Base-by-base conservation (phyloP, 2,888 invertebrate genomes). In the Hipparchia sbordonii region DNA sequence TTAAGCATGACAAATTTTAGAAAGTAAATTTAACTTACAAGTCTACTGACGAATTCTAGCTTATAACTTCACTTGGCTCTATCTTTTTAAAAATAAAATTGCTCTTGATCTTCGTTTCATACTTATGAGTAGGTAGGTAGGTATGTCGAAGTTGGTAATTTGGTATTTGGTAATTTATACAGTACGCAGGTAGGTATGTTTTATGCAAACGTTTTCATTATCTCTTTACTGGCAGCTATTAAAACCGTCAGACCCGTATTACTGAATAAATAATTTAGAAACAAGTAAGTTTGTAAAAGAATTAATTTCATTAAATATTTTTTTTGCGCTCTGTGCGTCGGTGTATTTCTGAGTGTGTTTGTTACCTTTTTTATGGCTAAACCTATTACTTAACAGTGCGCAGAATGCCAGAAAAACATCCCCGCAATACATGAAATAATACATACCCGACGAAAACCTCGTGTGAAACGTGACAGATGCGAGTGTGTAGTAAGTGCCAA, bases 281-380 rank as follows among this genome's bases (percentile, higher is more conserved):
- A 48, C 48, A 48, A 6, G 48, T 48, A 48, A 8, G 8, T 48
- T 46, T 4, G 39, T n/a, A 39, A 67, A 72, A 48, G 62, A n/a
- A n/a, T n/a, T 39, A 9, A 66, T 52, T 60, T 72, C 61, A 61
- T 52, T 70, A 56, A 46, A 23, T 70, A 56, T n/a, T 62, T 13
- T 46, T 59, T 0, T 13, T 13, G 54, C 52, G 39, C 46, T 52
- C n/a, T 67, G 33, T 48, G 6, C 6, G 6, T 48, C 56, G 56
- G 3, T 56, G 23, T 23, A 7, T 13, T 57, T 60, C 12, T 3
- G 10, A 4, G 5, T 12, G 33, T 60, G 5, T 10, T 60, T 33
- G 4, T 2, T 54, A 13, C 6, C 6, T n/a, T 57, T 57, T 57
- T 23, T 6, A 9, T 13, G 8, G 8, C 7, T 23, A 1, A 57